These are phyloP conservation scores for Halictus ligatus DNA, from an alignment of 2,888 invertebrate genomes.

Conservation along the genomic window DNA sequence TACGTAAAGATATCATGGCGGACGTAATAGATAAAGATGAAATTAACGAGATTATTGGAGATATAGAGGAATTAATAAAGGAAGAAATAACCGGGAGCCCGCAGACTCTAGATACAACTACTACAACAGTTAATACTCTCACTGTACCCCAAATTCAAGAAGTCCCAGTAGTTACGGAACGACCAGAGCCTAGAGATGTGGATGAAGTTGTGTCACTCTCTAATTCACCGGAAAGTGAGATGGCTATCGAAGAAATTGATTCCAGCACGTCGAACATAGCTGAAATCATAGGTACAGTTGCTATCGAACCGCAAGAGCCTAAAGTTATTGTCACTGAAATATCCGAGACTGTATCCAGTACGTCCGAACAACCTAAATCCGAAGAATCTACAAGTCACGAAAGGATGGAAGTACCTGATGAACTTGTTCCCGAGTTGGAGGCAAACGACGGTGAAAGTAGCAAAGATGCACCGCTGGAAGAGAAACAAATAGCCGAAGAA, in stretches of 20 bases:
- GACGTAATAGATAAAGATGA: slow-evolving; percentile 82
- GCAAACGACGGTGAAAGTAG: slow-evolving; percentile 44
- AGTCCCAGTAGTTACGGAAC: slow-evolving; percentile 67
- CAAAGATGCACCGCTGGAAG: slow-evolving; percentile 43
- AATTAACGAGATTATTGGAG: slow-evolving; percentile 82
- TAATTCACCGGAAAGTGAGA: slow-evolving; percentile 85
- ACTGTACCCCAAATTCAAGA: slow-evolving; percentile 63
- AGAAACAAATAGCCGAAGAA: slow-evolving; percentile 56
- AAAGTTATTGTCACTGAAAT: slow-evolving; percentile 70
- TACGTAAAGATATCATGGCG: slow-evolving; percentile 80
- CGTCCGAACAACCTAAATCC: slow-evolving; percentile 48
- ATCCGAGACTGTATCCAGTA: slow-evolving; percentile 50
- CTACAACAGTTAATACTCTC: slow-evolving; percentile 54
- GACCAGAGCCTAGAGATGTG: slow-evolving; percentile 84
- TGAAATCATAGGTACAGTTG: slow-evolving; percentile 84
- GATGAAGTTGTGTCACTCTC: slow-evolving; percentile 84
- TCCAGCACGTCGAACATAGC: slow-evolving; percentile 86
- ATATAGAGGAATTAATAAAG: slow-evolving; percentile 82
- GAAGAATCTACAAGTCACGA: slow-evolving; percentile 55
- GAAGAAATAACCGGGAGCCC: slow-evolving; percentile 81
- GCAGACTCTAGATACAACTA: slow-evolving; percentile 64
- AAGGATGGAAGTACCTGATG: slow-evolving; percentile 45
- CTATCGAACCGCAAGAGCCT: slow-evolving; percentile 74
- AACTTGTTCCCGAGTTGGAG: slow-evolving; percentile 52
- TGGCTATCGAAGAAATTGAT: slow-evolving; percentile 86